Base-by-base conservation (phyloP, 2,113 vertebrate species). In the Blennius ocellaris region DNA sequence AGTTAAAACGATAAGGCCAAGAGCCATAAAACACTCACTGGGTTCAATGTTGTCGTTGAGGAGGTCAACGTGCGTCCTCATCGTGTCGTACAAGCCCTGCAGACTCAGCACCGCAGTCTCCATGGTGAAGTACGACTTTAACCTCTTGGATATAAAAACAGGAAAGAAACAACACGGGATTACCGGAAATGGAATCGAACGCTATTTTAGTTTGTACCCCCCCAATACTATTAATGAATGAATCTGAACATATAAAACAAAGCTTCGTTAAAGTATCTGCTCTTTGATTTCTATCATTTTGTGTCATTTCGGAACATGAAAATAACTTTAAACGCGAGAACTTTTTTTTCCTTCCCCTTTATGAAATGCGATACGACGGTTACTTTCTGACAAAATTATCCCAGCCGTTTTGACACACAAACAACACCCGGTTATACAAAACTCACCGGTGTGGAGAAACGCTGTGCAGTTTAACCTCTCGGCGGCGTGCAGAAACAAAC, bases 11-110 rank as follows among this genome's bases (percentile, higher is more conserved):
- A 7, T 43, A 43, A 3, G 10, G 6, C 41, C 21, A 30, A 30
- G 21, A 30, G 4, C 0, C 6, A 48, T 6, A 49, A 57, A 58
- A 5, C 78, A 97, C 97, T 97, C 89, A 99, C 98, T 93, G 59
- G 85, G 94, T 71, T 99, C 96, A 21, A 94, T 90, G 41, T 94
- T 95, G 66, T 98, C 97, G 48, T 91, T 97, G 62, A 99, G 92
- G 16, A 94, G 64, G 51, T 99, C 97, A 36, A 93, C 90, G 45
- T 96, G 96, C 16, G 86, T 92, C 40, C 91, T 73, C 50, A 99
- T 87, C 45, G 94, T 93, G 16, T 97, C 95, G 55, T 94, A 95
- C 37, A 96, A 76, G 82, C 88, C 77, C 78, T 95, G 92, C 41
- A 97, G 80, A 86, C 83, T 96, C 77, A 94, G 65, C 93, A 95